phyloP scores from a whole-genome alignment of 2,888 invertebrate genomes.

The Ceramica pisi region DNA sequence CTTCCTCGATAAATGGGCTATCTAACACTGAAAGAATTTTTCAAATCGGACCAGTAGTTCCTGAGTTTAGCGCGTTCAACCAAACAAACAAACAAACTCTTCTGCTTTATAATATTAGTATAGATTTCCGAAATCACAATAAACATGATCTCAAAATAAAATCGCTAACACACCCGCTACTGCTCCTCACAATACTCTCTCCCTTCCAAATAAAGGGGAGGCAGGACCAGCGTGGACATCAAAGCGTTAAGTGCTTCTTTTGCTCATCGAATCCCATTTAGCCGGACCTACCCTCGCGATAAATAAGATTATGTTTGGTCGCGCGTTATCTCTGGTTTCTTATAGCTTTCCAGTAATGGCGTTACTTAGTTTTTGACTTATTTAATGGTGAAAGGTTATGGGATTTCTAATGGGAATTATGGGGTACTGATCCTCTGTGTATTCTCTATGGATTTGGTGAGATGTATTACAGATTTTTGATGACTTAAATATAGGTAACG shows the following conservation, averaged over 20 bases:
- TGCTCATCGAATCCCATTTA: conserved; percentile 84
- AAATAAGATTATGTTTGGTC: conserved; percentile 88
- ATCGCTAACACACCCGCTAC: conserved; percentile 19
- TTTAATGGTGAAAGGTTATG: conserved; percentile 62
- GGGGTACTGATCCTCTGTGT: conserved; percentile 36
- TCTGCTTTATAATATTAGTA: too few species aligned
- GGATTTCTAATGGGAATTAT: conserved; percentile 58
- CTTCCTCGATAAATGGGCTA: too few species aligned
- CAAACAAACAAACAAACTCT: too few species aligned
- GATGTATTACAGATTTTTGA: neutral
- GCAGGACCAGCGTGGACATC: conserved; percentile 84
- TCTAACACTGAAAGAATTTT: too few species aligned
- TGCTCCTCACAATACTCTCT: conserved; percentile 6
- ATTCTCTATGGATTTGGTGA: conserved; percentile 32
- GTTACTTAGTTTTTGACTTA: conserved; percentile 65
- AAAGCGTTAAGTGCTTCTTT: conserved; percentile 90
- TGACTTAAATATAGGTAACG: neutral
- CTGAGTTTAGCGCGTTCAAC: too few species aligned
- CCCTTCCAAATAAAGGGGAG: conserved; percentile 74
- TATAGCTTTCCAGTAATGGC: conserved; percentile 71
- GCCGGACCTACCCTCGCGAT: conserved; percentile 83
- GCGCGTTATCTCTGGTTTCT: conserved; percentile 73
- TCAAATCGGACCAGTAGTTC: too few species aligned
- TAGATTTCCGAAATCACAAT: too few species aligned
- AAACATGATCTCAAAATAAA: neutral